Evolutionary conservation across 92 coral and sea anemone species (phyloP).

Genomic region (Phenganax marumi): DNA sequence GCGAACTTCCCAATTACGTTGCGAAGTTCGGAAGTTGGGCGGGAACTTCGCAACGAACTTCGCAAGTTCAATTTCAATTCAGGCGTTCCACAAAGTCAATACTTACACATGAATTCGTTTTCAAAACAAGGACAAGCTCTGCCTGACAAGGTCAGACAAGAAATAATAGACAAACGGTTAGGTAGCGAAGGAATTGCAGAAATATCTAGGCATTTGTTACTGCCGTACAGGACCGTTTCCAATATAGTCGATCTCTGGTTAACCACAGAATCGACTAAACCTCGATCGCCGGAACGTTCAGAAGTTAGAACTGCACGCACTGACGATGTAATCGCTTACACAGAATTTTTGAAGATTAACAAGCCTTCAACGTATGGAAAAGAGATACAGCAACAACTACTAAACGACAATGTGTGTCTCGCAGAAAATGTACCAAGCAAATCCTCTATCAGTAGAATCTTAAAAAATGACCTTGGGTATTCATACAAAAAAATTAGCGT

Average conservation of each 20-base stretch:
- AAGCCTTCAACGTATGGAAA: conserved; percentile 5
- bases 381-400: conserved; percentile 5
- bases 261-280: conserved; percentile 5
- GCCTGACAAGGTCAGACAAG: conserved; percentile 31
- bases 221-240: conserved; percentile 12
- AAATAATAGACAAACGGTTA: conserved; percentile 39
- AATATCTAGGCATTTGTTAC: conserved; percentile 37
- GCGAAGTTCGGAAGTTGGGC: too few species aligned
- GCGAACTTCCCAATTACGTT: too few species aligned
- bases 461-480: not conserved
- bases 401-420: not conserved
- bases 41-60: too few species aligned
- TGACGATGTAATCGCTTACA: not conserved
- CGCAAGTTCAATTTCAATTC: too few species aligned
- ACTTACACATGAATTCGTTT: conserved; percentile 18
- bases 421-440: conserved; percentile 7
- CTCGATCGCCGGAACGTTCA: not conserved
- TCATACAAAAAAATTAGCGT: not conserved
- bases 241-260: conserved; percentile 10
- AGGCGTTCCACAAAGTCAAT: too few species aligned
- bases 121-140: conserved; percentile 38
- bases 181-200: conserved; percentile 31
- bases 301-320: not conserved
- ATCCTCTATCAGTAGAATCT: not conserved
- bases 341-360: not conserved